phyloP scores from a whole-genome alignment of 2,113 vertebrate genomes.

The Pseudorhombus dupliciocellatus region DNA sequence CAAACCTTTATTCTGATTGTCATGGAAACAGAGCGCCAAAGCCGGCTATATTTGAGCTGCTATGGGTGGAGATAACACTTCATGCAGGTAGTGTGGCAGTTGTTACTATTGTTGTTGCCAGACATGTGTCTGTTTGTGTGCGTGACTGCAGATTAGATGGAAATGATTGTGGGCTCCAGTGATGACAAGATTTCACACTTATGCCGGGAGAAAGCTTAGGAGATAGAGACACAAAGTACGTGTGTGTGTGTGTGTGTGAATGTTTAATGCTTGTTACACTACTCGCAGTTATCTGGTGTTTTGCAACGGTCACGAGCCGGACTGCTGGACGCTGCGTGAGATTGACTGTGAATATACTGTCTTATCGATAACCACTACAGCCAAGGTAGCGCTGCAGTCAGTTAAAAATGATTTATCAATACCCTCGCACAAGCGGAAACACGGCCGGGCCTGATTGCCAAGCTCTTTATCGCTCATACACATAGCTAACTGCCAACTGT shows the following conservation, averaged over 20 bases:
- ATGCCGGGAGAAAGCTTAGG: constrained; percentile 48
- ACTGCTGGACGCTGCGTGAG: constrained; percentile 55
- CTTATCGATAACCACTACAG: constrained; percentile 74
- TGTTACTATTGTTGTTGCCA: constrained; percentile 51
- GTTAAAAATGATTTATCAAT: constrained; percentile 79
- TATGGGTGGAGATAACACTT: constrained; percentile 16
- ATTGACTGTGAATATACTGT: constrained; percentile 71
- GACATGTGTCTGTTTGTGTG: constrained; percentile 23
- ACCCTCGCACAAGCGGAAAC: constrained; percentile 53
- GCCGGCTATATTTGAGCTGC: constrained; percentile 25
- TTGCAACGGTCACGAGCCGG: constrained; percentile 30
- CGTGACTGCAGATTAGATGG: constrained; percentile 65
- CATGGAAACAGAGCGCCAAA: constrained; percentile 25
- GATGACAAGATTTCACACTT: constrained; percentile 73
- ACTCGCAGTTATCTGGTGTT: constrained; percentile 38
- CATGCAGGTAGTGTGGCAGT: constrained; percentile 29
- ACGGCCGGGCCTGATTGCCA: constrained; percentile 50
- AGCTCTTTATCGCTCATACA: constrained; percentile 40
- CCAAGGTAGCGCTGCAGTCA: constrained; percentile 68
- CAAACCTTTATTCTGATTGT: constrained; percentile 14
- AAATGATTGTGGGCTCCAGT: constrained; percentile 62
- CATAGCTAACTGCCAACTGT: constrained; percentile 44
- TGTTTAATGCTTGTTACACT: constrained; percentile 36
- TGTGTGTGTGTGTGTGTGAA: constrained; percentile 4
- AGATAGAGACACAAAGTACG: constrained; percentile 31